Percentiles rank a stretch among this genome's conserved stretches.
Conservation (phyloP, 2,113 vertebrate genomes). For the Tricholaema leucomelas region DNA sequence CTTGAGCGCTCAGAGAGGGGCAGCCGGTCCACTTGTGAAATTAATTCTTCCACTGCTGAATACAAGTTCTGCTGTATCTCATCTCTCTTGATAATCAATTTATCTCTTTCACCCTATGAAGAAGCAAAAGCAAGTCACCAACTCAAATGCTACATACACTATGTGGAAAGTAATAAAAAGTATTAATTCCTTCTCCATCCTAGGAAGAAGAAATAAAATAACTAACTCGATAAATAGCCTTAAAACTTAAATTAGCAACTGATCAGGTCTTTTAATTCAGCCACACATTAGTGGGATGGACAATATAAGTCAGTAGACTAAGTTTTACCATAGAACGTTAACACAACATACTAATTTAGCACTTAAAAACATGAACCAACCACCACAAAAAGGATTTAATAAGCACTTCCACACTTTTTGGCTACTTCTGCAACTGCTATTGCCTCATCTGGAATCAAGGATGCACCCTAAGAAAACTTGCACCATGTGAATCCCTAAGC, state of each 20-base stretch:
- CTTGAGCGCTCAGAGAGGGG: constrained; percentile 67
- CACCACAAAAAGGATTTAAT: neutral
- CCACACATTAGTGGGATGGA: neutral
- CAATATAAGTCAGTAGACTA: neutral
- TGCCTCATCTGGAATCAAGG: rapidly evolving
- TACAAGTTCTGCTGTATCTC: constrained; percentile 65
- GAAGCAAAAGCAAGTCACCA: neutral
- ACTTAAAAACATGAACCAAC: neutral
- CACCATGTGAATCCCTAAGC: neutral
- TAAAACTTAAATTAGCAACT: neutral
- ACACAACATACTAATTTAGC: neutral
- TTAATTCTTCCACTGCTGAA: constrained; percentile 62
- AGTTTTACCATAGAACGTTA: neutral
- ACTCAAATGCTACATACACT: neutral
- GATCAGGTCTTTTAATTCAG: neutral
- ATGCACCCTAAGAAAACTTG: neutral
- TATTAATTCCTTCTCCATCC: neutral
- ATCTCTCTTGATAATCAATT: constrained; percentile 72
- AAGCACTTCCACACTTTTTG: neutral
- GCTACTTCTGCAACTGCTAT: neutral
- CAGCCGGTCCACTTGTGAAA: constrained; percentile 72
- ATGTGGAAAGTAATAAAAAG: neutral
- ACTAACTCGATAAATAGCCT: neutral
- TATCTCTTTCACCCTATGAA: constrained; percentile 58
- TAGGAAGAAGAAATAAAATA: neutral